Evolutionary conservation across 2,888 invertebrate genomes (phyloP).

Genomic region (Teinopalpus imperialis): DNA sequence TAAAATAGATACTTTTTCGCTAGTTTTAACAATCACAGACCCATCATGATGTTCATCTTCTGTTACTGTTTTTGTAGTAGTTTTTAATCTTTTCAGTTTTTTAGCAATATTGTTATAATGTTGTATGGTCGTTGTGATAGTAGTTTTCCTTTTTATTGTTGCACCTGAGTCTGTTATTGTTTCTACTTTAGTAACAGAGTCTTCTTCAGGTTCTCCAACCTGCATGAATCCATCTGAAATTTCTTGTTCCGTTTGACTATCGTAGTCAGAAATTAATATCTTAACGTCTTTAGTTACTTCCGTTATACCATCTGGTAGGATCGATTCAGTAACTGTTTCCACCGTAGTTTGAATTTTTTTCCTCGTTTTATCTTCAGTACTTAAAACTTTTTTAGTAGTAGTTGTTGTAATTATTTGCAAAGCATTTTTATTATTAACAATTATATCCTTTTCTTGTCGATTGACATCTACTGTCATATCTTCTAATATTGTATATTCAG

Average conservation of each 20-base stretch:
- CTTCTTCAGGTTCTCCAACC: slow-evolving; percentile 47
- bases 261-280: slow-evolving; percentile 60
- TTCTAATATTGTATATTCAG: slow-evolving; percentile 54
- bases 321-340: slow-evolving; percentile 65
- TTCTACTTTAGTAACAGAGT: slow-evolving; percentile 45
- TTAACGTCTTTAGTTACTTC: slow-evolving; percentile 70
- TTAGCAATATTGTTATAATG: slow-evolving; percentile 43
- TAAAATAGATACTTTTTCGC: slow-evolving; percentile 58
- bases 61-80: slow-evolving; percentile 50
- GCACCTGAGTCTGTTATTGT: slow-evolving; percentile 50
- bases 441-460: slow-evolving; percentile 52
- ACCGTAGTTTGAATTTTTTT: slow-evolving; percentile 66
- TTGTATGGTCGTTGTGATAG: slow-evolving; percentile 50
- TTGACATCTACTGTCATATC: slow-evolving; percentile 54
- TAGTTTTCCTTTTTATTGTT: slow-evolving; percentile 55
- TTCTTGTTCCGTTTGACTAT: slow-evolving; percentile 39
- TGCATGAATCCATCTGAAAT: slow-evolving; percentile 45
- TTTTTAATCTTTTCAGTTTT: slow-evolving; percentile 54
- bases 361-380: slow-evolving; percentile 49
- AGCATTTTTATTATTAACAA: slow-evolving; percentile 56
- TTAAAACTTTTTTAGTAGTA: slow-evolving; percentile 61
- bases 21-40: slow-evolving; percentile 60
- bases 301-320: slow-evolving; percentile 57
- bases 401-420: slow-evolving; percentile 61
- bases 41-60: slow-evolving; percentile 73